Base-by-base conservation (phyloP, 1,140 invertebrate genomes). In the Drosophila bocki region DNA sequence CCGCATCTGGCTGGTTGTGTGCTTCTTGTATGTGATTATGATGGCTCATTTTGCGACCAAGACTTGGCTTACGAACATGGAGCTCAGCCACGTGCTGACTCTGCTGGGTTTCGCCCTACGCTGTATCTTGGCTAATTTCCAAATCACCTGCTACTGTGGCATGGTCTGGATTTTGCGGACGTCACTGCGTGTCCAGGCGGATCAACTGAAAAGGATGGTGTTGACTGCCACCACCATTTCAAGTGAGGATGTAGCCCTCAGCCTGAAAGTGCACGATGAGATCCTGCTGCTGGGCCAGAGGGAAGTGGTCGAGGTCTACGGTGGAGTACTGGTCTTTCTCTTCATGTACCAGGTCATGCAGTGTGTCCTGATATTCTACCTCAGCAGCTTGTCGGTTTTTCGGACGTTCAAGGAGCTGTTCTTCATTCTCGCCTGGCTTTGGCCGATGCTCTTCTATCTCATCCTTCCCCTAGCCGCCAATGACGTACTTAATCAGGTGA, bases 401-500 rank as follows among this genome's bases (percentile, higher is more conserved):
- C 41, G 72, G 8, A 58, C 75, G 1, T 6, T 3, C 7, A 13
- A 1, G 12, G 59, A 83, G 19, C 4, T 71, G 0, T 0, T 47
- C 0, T 1, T 12, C 1, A 61, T 76, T 0, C 1, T 68, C 0
- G 12, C 8, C 12, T 87, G 85, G 83, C 37, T 90, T 3, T 7
- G n/a, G 0, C 83, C 85, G 0, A 45, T 74, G 15, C n/a, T 62
- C 26, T 47, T 86, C 19, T 84, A 85, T 22, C 47, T 78, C 50
- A 37, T 39, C 45, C 32, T 85, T 12, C 82, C 82, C 5, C 17
- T 83, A 9, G 53, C 13, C 1, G 47, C 59, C 3, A 84, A 86
- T 53, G 60, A 81, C 39, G 37, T 83, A 15, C 44, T 32, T 29
- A 69, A 68, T n/a, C 72, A 86, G 82, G 82, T 86, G 47, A 84